Evolutionary conservation across 2,888 invertebrate genomes (phyloP), one percentile per base, ranked within the genome.

Genomic region (Altica lythri): DNA sequence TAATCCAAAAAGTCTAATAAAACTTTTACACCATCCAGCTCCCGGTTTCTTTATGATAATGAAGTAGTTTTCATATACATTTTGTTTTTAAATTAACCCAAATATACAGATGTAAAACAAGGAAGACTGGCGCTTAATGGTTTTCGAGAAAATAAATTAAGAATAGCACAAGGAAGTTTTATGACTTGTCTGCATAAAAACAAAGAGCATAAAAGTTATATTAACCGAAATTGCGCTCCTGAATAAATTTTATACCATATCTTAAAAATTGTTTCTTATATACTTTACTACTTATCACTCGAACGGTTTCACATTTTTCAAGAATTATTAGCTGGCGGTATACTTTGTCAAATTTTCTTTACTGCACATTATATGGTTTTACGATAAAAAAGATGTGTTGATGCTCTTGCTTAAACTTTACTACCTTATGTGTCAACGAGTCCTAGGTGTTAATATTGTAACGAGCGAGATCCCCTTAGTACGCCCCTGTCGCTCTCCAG

Each of bases 61-160:
- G 62, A 62, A 62, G 64, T 62, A 63, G 65, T 64, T 64, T 61
- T 62, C 58, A 53, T 63, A 53, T 59, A 63, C 60, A 65, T 60
- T 65, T 64, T 61, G 61, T 53, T 60, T 62, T 54, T 56, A 59
- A 66, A 64, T 66, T 64, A 66, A 66, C 63, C 61, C 50, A 64
- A 64, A 64, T 63, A 64, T 59, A 59, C 62, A 59, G 58, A 66
- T 58, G 60, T 61, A 60, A 61, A 61, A 60, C 49, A 60, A 55
- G 53, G 48, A 61, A 61, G 42, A 35, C 30, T 53, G 57, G 55
- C 55, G 45, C 51, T 61, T 60, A 60, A 60, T 60, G 55, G n/a
- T 58, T 65, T 64, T 55, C 58, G 49, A 47, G 57, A 60, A 61
- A 59, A 61, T 65, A 61, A 63, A 63, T 61, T 62, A 61, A 60